Conservation (phyloP, 2,113 vertebrate genomes). For the Hiodon alosoides region DNA sequence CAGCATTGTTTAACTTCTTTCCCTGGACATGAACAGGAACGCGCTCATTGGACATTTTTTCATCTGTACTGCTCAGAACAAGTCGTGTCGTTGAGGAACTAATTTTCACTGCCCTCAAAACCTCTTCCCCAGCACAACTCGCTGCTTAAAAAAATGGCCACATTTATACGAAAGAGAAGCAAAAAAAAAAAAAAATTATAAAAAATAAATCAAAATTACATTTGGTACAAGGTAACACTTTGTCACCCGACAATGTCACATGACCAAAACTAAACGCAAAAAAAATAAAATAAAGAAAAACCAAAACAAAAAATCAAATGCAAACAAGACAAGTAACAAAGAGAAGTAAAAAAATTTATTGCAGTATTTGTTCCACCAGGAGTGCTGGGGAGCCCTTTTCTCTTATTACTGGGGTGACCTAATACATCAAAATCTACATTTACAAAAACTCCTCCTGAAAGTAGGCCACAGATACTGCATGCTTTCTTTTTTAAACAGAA, state of each 20-base stretch:
- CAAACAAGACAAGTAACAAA: conserved; percentile 73
- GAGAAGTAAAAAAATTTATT: conserved; percentile 98
- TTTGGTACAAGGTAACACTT: too few relatives aligned
- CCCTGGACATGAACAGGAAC: too few relatives aligned
- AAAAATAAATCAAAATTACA: too few relatives aligned
- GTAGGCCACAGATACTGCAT: conserved; percentile 79
- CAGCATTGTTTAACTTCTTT: too few relatives aligned
- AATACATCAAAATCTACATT: conserved; percentile 99
- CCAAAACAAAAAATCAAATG: conserved; percentile 6
- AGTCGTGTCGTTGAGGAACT: too few relatives aligned
- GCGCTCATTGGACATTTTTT: too few relatives aligned
- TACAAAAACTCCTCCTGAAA: conserved; percentile 85
- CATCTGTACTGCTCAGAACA: too few relatives aligned
- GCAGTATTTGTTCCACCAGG: conserved; percentile 98
- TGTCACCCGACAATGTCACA: neutral
- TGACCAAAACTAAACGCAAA: neutral
- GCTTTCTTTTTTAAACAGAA: conserved; percentile 69
- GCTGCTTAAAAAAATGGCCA: neutral
- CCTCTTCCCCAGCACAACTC: too few relatives aligned
- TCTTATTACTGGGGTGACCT: conserved; percentile 93
- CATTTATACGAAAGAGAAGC: neutral
- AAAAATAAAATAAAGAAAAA: conserved; percentile 5
- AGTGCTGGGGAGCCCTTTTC: conserved; percentile 92
- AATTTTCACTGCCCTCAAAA: too few relatives aligned
- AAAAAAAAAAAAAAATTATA: neutral